These are phyloP conservation scores for Metallyticus violacea DNA, from an alignment of 2,888 invertebrate genomes.

Conservation along the genomic window DNA sequence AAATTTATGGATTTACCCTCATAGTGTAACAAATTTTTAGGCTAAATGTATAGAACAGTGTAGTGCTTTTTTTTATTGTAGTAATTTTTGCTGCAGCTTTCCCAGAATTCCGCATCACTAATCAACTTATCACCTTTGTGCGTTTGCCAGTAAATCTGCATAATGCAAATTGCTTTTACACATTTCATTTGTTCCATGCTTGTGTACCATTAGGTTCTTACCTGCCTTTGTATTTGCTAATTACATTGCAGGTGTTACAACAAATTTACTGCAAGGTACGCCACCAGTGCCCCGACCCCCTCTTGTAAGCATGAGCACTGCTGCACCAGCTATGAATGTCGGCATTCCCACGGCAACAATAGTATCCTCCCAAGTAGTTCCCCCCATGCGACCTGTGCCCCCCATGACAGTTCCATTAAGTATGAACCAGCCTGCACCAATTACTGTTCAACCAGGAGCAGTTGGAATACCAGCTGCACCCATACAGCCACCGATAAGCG, in stretches of 20 bases:
- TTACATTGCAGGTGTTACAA: conserved; percentile 1
- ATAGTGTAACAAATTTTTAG: too few relatives aligned
- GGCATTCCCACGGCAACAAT: conserved; percentile 25
- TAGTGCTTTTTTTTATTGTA: too few relatives aligned
- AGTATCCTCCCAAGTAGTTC: conserved; percentile 20
- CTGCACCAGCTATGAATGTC: conserved; percentile 10
- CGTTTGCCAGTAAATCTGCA: too few relatives aligned
- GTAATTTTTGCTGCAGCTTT: too few relatives aligned
- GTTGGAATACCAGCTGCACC: not conserved
- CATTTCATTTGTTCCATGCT: too few relatives aligned
- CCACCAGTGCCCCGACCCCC: conserved; percentile 28
- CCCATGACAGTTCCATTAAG: conserved; percentile 37
- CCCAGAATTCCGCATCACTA: too few relatives aligned
- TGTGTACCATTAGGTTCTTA: too few relatives aligned
- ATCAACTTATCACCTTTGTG: too few relatives aligned
- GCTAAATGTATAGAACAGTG: too few relatives aligned
- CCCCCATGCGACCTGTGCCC: conserved; percentile 30
- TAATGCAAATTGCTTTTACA: too few relatives aligned
- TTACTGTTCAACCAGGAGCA: conserved; percentile 18
- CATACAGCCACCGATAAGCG: not conserved
- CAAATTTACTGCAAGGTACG: conserved; percentile 16
- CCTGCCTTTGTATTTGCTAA: too few relatives aligned
- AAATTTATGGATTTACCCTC: too few relatives aligned
- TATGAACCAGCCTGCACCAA: conserved; percentile 43
- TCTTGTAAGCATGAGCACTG: conserved; percentile 13